phyloP scores from a whole-genome alignment of 2,797 vertebrate genomes.

The Sebastes dallii region DNA sequence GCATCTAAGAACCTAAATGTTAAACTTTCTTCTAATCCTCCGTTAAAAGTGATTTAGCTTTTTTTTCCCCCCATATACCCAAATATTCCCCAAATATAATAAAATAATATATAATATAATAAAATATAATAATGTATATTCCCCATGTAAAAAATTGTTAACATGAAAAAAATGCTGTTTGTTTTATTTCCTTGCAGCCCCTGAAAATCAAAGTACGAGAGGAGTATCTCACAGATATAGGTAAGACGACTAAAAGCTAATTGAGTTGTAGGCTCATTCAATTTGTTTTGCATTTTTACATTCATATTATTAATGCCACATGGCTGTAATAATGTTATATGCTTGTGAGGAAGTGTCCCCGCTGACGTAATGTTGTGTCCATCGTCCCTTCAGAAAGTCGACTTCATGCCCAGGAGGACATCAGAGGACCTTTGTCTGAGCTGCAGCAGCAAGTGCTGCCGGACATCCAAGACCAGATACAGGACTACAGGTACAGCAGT shows the following conservation, averaged over 20 bases:
- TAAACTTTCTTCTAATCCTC: neutral
- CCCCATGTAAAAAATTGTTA: neutral
- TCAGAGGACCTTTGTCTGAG: conserved; percentile 84
- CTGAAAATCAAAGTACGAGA: conserved; percentile 89
- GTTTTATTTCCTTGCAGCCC: conserved; percentile 75
- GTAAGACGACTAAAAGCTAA: conserved; percentile 74
- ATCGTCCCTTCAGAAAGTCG: conserved; percentile 79
- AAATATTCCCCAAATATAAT: neutral
- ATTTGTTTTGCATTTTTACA: neutral
- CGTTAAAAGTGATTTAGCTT: neutral
- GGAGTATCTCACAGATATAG: conserved; percentile 87
- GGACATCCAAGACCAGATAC: conserved; percentile 94
- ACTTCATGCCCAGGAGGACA: conserved; percentile 88
- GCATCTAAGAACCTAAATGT: neutral
- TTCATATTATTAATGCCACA: neutral
- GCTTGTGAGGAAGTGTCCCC: too few species aligned
- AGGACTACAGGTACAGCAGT: conserved; percentile 88
- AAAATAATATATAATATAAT: too few species aligned
- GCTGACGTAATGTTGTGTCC: neutral
- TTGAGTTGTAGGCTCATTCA: accelerated
- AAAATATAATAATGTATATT: too few species aligned
- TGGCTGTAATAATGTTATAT: neutral
- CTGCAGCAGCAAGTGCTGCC: conserved; percentile 91
- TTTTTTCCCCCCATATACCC: neutral
- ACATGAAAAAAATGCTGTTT: neutral